These are phyloP conservation scores for Malthinus flaveolus DNA, from an alignment of 2,888 invertebrate genomes.

Conservation along the genomic window DNA sequence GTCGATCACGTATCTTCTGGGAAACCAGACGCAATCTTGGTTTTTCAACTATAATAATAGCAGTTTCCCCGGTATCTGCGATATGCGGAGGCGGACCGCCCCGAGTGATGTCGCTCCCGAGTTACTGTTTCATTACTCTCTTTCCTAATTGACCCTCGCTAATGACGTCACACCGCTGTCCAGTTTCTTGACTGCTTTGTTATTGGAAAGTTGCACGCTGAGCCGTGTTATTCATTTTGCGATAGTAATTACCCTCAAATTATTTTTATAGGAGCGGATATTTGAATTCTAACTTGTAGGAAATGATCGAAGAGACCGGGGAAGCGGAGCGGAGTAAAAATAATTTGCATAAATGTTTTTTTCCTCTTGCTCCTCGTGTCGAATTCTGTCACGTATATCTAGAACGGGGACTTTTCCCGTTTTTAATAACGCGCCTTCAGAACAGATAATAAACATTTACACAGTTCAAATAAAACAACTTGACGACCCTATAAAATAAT, in stretches of 20 bases:
- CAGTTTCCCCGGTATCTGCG: conserved; percentile 40
- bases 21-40: conserved; percentile 44
- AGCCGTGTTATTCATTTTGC: conserved; percentile 28
- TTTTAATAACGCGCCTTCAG: conserved; percentile 48
- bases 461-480: conserved; percentile 45
- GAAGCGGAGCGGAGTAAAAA: conserved; percentile 23
- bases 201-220: conserved; percentile 34
- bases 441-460: conserved; percentile 50
- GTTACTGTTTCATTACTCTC: conserved; percentile 42
- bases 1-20: conserved; percentile 51
- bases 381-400: conserved; percentile 49
- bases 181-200: conserved; percentile 33
- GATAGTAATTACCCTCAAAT: conserved; percentile 30
- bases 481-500: conserved; percentile 48
- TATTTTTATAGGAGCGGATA: conserved; percentile 38
- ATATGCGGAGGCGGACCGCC: conserved; percentile 43
- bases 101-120: conserved; percentile 39
- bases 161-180: conserved; percentile 35
- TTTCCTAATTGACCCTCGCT: conserved; percentile 39
- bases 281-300: conserved; percentile 34
- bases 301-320: conserved; percentile 28
- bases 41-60: conserved; percentile 33
- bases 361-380: conserved; percentile 33
- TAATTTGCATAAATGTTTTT: conserved; percentile 39
- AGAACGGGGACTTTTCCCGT: conserved; percentile 40